Base-by-base conservation (phyloP, 2,797 vertebrate species). In the Pipistrellus pipistrellus region DNA sequence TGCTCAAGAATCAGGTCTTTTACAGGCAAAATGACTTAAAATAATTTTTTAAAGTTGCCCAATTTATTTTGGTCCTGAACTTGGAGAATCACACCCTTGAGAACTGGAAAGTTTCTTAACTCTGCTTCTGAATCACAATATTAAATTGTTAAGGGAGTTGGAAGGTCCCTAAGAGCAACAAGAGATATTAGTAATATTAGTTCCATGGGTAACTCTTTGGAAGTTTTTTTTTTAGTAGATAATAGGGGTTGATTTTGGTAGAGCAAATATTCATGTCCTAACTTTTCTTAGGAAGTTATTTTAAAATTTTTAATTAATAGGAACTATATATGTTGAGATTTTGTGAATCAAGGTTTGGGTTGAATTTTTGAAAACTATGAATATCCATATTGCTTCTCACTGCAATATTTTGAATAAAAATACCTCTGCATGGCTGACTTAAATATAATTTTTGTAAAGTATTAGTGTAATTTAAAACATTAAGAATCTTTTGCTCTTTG, bases 121-220 rank as follows among this genome's bases (percentile, higher is more conserved):
- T 81, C 69, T 64, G 18, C 82, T 86, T 83, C 35, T 76, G 44
- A 64, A 76, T 76, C 62, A 82, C 69, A 90, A 20, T 35, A 62
- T n/a, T 90, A 93, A 93, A 86, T 90, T 93, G 87, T 86, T 93
- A 64, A 86, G 87, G 91, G 91, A 95, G 2, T 90, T 90, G 30
- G 30, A 71, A 80, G 4, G 62, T 86, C 87, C 69, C 87, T 48
- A 69, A 69, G 27, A 89, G 48, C 59, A 76, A 62, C 17, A 94
- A 6, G 41, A 69, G 32, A 35, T 17, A 76, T 82, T 76, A n/a
- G n/a, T 44, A 62, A 3, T 55, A 44, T 64, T 82, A 86, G 69
- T 77, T 86, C 17, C 3, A 53, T 23, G 48, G 44, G 35, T 71
- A 64, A 77, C 35, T 35, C 48, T 77, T 72, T 89, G 66, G 25